phyloP scores from a whole-genome alignment of 2,888 invertebrate genomes.

The Himalopsyche japonica region DNA sequence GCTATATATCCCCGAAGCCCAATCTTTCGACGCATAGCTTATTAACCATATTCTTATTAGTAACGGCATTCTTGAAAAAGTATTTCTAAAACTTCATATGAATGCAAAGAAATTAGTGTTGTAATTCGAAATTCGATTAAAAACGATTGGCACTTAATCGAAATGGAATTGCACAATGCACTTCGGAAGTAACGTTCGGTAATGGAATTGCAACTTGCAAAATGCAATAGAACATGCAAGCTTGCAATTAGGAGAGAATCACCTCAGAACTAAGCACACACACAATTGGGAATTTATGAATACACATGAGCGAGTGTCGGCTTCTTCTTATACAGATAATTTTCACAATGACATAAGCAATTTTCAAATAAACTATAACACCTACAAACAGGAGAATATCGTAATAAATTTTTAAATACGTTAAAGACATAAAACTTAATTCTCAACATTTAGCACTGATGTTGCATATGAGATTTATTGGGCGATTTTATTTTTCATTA shows the following conservation, averaged over 20 bases:
- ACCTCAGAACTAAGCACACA: neutral
- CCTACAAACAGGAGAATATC: no score
- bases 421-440: no score
- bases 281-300: neutral
- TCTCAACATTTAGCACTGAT: no score
- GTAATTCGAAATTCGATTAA: constrained; percentile 12
- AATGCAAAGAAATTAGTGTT: neutral
- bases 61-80: neutral
- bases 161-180: constrained; percentile 13
- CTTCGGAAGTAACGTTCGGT: constrained; percentile 5
- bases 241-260: constrained; percentile 10
- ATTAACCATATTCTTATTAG: no score
- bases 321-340: neutral
- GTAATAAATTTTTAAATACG: no score
- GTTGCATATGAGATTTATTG: no score
- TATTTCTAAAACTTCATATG: neutral
- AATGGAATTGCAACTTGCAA: constrained; percentile 26
- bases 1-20: no score
- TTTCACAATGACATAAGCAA: neutral
- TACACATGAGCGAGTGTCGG: neutral
- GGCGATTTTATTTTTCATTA: no score
- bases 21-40: no score
- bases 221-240: constrained; percentile 28
- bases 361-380: neutral
- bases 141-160: constrained; percentile 10